These are phyloP conservation scores for Apaloderma vittatum DNA, from an alignment of 2,113 vertebrate genomes.

Conservation along the genomic window DNA sequence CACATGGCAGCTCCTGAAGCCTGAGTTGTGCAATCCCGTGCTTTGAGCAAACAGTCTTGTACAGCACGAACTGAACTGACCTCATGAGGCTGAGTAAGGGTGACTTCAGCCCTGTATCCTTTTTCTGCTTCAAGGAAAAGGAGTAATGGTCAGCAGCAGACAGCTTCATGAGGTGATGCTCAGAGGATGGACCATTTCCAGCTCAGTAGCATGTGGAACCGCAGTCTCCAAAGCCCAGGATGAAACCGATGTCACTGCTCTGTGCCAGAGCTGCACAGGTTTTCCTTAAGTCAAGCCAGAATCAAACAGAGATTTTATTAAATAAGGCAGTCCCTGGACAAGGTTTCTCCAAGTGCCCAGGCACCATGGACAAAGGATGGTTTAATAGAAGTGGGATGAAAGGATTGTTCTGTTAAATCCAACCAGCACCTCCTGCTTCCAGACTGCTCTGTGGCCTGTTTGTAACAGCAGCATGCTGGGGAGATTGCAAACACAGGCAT, in stretches of 20 bases:
- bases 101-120: not conserved
- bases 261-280: not conserved
- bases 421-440: conserved; percentile 3
- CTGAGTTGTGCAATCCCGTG: not conserved
- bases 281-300: not conserved
- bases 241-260: not conserved
- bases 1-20: not conserved
- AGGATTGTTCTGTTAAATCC: not conserved
- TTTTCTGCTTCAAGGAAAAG: not conserved
- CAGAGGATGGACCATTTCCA: not conserved
- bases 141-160: not conserved
- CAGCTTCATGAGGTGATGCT: not conserved
- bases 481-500: not conserved
- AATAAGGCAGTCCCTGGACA: not conserved
- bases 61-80: not conserved
- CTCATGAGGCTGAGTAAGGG: not conserved
- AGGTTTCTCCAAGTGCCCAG: not conserved
- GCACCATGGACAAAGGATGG: not conserved
- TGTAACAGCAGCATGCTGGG: not conserved
- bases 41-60: not conserved
- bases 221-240: not conserved
- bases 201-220: accelerated
- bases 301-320: not conserved
- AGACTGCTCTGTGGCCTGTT: not conserved
- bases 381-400: not conserved